Percentiles rank a stretch among this genome's conserved stretches.
Evolutionary conservation across 2,113 vertebrate species (phyloP).

Genomic region (Aptenodytes forsteri): DNA sequence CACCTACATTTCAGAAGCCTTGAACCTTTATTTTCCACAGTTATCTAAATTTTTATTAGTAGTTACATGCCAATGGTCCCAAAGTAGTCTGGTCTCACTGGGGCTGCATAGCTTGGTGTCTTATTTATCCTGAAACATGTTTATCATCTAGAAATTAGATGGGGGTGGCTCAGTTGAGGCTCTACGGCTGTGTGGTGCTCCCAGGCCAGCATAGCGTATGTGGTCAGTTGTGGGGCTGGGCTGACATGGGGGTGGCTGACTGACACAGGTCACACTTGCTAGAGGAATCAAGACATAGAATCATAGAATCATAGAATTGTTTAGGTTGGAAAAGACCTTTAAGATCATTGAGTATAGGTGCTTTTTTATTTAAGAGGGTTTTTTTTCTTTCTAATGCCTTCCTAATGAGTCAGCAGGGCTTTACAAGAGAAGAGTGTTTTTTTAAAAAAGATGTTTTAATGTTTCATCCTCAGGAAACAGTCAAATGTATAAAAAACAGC

Average conservation of each 20-base stretch:
- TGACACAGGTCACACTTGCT: background rate
- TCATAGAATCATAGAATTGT: too few species aligned
- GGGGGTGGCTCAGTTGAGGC: background rate
- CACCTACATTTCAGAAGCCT: background rate
- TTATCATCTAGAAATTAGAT: background rate
- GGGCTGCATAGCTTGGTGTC: background rate
- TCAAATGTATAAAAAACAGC: background rate
- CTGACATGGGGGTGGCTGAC: background rate
- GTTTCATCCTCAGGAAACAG: background rate
- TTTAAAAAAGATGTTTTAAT: background rate
- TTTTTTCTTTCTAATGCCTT: background rate
- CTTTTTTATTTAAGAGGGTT: background rate
- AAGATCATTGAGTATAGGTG: too few species aligned
- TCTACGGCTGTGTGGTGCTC: background rate
- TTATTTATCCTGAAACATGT: background rate
- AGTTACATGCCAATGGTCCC: background rate
- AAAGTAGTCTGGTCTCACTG: background rate
- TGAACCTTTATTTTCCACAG: background rate
- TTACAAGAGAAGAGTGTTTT: background rate
- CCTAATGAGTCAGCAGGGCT: background rate
- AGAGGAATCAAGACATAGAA: background rate
- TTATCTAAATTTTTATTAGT: background rate
- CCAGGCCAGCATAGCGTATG: rapidly evolving
- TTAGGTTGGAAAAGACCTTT: too few species aligned
- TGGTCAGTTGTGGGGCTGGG: background rate